Base-by-base conservation (phyloP, 92 coral and sea anemone genomes). In the Virgularia gustaviana region DNA sequence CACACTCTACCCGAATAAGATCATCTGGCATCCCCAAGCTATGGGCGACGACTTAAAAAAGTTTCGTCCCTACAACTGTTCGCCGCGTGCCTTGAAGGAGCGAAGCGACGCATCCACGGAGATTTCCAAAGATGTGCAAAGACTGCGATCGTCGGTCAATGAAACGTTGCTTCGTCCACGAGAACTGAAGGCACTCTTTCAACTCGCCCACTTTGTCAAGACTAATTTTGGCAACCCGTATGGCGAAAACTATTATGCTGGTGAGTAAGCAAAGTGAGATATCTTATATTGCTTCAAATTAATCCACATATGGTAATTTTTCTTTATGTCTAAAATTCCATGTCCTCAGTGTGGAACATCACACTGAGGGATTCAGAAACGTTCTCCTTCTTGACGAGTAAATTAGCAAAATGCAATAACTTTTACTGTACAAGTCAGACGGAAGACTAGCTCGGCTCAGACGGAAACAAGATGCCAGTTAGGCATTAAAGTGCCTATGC, bases 241-340 rank as follows among this genome's bases (percentile, higher is more conserved):
- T 72, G 99, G 90, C 24, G 99, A 94, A 71, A 94, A 94, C 49
- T 94, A 89, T 60, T 94, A 87, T 43, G 96, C 99, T 3, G 99
- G 99, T 68, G 36, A 11, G 75, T 60, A 43, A 13, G 4, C 1
- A 43, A n/a, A n/a, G n/a, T n/a, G n/a, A n/a, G n/a, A n/a, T n/a
- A n/a, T n/a, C n/a, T n/a, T n/a, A n/a, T n/a, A n/a, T n/a, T n/a
- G n/a, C n/a, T n/a, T n/a, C n/a, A n/a, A n/a, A n/a, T n/a, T n/a
- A n/a, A n/a, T n/a, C n/a, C n/a, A n/a, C n/a, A n/a, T n/a, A n/a
- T n/a, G n/a, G n/a, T 47, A 47, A 47, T 4, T 47, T 47, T 39
- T 7, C n/a, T n/a, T n/a, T n/a, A n/a, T n/a, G n/a, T n/a, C n/a
- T n/a, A n/a, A n/a, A n/a, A n/a, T n/a, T n/a, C n/a, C n/a, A n/a